Evolutionary conservation across 2,888 invertebrate species (phyloP), one percentile per base, ranked within the genome.

Genomic region (Leptarthrus brevirostris): DNA sequence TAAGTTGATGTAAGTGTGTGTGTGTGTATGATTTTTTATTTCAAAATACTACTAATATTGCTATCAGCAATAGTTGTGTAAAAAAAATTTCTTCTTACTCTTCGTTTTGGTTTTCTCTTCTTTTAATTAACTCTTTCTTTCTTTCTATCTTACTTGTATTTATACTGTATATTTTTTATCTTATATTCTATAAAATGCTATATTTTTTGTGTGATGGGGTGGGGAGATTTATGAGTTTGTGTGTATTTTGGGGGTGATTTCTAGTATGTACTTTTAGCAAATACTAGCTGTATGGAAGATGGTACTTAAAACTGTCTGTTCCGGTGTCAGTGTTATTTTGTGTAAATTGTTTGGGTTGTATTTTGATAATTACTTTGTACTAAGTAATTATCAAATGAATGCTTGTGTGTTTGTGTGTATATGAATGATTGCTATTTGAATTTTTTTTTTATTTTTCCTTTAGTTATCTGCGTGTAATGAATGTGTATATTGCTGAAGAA

Each of bases 301-400:
- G 85, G 81, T 84, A 85, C 80, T 82, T 78, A 79, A 83, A 85
- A 83, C 85, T 85, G 84, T 85, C 77, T 85, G 85, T 85, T 80
- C 85, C 85, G 85, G 85, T 85, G 85, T 85, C 85, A 85, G 85
- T 85, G 85, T 85, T 80, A 79, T 78, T 81, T 80, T 79, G 79
- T 81, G 80, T 78, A 75, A 76, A 79, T 81, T 78, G 76, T 79
- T 78, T 78, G 77, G 79, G 77, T 77, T 75, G 80, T 83, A 84
- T 84, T 80, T 83, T 84, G 84, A 76, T 78, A 76, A 74, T 78
- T 76, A 69, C 73, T 74, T 22, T 10, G 70, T 53, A 49, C 16
- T n/a, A 49, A 61, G 75, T 70, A 70, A 75, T 73, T 72, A 75
- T 56, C 69, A 70, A 54, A 58, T 30, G 14, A 5, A 18, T 36